Conservation (phyloP, 2,888 invertebrate species). For the Ariolimax columbianus region DNA sequence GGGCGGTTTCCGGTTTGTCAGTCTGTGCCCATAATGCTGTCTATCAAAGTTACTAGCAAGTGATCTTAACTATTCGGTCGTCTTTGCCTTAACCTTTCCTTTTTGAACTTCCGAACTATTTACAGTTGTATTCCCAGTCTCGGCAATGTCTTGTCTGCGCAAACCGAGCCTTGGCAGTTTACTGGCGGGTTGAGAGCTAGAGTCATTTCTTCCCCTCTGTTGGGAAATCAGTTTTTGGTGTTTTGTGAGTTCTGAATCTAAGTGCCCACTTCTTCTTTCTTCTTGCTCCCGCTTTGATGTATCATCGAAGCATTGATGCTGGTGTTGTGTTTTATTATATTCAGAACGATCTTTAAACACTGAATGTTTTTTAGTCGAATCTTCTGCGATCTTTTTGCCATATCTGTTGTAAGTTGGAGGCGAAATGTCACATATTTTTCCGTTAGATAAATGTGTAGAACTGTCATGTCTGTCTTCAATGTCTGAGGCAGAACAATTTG, state of each 20-base stretch:
- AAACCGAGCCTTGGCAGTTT: slow-evolving; percentile 7
- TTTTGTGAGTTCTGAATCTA: neutral
- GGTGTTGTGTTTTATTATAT: neutral
- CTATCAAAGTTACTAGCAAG: slow-evolving; percentile 17
- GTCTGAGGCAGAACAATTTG: neutral
- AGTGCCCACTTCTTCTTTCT: slow-evolving; percentile 13
- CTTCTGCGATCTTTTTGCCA: slow-evolving; percentile 2
- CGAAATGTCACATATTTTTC: neutral
- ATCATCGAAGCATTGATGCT: neutral
- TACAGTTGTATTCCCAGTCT: neutral
- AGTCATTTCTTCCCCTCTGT: neutral
- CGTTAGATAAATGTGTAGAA: neutral
- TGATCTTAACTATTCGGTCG: neutral
- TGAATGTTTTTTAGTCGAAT: slow-evolving; percentile 22
- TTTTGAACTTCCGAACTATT: neutral
- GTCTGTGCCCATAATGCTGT: neutral
- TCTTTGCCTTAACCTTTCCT: neutral
- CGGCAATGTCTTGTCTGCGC: neutral
- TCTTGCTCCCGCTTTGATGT: slow-evolving; percentile 41
- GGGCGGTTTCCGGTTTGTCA: slow-evolving; percentile 3
- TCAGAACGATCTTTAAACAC: neutral
- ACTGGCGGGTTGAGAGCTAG: neutral
- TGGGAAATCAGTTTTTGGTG: neutral
- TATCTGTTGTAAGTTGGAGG: neutral
- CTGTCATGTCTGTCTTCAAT: neutral